Base-by-base conservation (phyloP, 2,888 invertebrate genomes). In the Mesorhabditis spiculigera region DNA sequence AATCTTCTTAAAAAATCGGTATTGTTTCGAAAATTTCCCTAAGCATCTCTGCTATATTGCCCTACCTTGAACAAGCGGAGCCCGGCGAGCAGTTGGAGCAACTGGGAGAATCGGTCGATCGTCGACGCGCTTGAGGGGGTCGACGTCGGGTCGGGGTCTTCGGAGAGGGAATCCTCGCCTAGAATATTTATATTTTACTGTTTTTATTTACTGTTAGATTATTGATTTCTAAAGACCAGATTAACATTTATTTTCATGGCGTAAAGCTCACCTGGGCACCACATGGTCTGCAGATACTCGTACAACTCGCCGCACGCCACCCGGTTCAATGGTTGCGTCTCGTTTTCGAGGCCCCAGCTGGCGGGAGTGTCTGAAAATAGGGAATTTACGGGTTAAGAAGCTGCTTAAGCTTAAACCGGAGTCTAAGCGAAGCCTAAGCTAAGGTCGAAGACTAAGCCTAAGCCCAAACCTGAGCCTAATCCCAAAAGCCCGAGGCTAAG, bases 321-420 rank as follows among this genome's bases (percentile, higher is more conserved):
- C 76, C 90, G 90, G 85, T 91, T 91, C 73, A 91, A 87, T 73
- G 88, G 88, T 78, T 90, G 90, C 13, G 90, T 87, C 79, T 90
- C 89, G 67, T 50, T 50, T n/a, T 50, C 58, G 8, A 50, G 58
- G 8, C 58, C 58, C 58, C 58, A 50, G 58, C 58, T 13, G 10
- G 58, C 88, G 3, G 89, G 88, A 77, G 90, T 89, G 85, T 90
- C 90, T 86, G 63, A 66, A 71, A 65, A 13, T 50, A 13, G 1
- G 58, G 58, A 50, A 13, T 50, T 50, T 28, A 3, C 28, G 58
- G 58, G 8, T 50, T 50, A 13, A n/a, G 58, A 2, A 1, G 2
- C n/a, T 10, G 58, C n/a, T 50, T 1, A 45, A n/a, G 28, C 4
- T 45, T 4, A 45, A 8, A n/a, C n/a, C n/a, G n/a, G n/a, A n/a